These are phyloP conservation scores for Aphidoletes aphidimyza DNA, from an alignment of 2,888 invertebrate genomes.

Conservation along the genomic window DNA sequence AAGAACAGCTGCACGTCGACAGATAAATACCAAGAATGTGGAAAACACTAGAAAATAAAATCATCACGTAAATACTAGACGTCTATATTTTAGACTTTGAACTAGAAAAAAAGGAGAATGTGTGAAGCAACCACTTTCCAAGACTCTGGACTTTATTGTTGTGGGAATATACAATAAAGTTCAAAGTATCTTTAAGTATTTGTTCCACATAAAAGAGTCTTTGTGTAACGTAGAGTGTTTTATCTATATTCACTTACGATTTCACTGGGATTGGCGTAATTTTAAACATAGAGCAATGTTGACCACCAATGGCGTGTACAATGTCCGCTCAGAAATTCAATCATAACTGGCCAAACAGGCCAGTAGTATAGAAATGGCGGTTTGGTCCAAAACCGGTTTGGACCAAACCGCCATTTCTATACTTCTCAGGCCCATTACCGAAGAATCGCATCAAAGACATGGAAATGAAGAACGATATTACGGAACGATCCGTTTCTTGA, in stretches of 20 bases:
- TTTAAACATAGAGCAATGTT: slow-evolving; percentile 67
- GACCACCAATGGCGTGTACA: slow-evolving; percentile 68
- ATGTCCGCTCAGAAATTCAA: slow-evolving; percentile 56
- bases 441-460: slow-evolving; percentile 68
- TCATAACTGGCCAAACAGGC: slow-evolving; percentile 67
- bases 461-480: slow-evolving; percentile 67
- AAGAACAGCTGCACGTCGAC: slow-evolving; percentile 71
- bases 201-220: too few species aligned
- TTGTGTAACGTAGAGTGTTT: too few species aligned
- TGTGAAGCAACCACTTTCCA: too few species aligned
- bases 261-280: slow-evolving; percentile 64
- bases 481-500: slow-evolving; percentile 70
- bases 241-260: slow-evolving; percentile 58
- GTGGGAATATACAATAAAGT: too few species aligned
- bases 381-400: too few species aligned
- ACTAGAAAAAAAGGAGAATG: too few species aligned
- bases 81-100: too few species aligned
- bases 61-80: too few species aligned
- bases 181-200: too few species aligned
- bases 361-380: too few species aligned
- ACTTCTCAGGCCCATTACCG: slow-evolving; percentile 69
- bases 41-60: slow-evolving; percentile 64
- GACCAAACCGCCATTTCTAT: too few species aligned
- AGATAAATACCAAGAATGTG: slow-evolving; percentile 71
- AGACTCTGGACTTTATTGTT: too few species aligned